Evolutionary conservation across 2,888 invertebrate genomes (phyloP), one percentile per base, ranked within the genome.

Genomic region (Anodontia alba): DNA sequence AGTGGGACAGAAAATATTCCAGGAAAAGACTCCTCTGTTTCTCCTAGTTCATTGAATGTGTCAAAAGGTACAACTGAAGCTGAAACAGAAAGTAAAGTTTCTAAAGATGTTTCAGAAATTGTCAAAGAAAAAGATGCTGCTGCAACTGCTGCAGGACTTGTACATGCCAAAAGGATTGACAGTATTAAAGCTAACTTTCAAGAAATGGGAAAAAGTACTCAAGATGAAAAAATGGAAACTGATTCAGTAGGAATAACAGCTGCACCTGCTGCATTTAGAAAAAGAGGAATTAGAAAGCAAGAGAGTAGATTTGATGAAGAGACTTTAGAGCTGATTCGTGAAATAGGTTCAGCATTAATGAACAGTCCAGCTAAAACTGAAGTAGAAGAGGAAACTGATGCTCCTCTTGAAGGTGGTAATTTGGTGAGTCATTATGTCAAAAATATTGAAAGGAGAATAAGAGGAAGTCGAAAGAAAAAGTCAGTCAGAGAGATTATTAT

Each of bases 291-390:
- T 54, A 57, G 36, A 2, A 72, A 73, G 15, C 31, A 54, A 15
- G 46, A 46, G 17, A 87, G 80, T 29, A 69, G 86, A 43, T 88
- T 90, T 81, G 90, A 91, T 77, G 62, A 83, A 15, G 88, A 89
- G 67, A 91, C 89, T 33, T 83, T 91, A 66, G 87, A 90, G 17
- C 76, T 91, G 17, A 90, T 91, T 38, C 77, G 91, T 54, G 91
- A 91, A 67, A 90, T 91, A 31, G 92, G 91, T 10, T 90, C 90
- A 2, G 89, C 89, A 15, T 81, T 91, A 26, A 73, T 90, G 42
- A 88, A 88, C 66, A 90, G 89, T 77, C 91, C 91, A 23, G 82
- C 83, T n/a, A 87, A 84, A 73, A 33, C 81, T 23, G 82, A 90
- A 49, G 85, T 85, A 31, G 86, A 87, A 17, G 83, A 87, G 26